phyloP scores from a whole-genome alignment of 92 coral and sea anemone genomes.

The Desmophyllum pertusum region DNA sequence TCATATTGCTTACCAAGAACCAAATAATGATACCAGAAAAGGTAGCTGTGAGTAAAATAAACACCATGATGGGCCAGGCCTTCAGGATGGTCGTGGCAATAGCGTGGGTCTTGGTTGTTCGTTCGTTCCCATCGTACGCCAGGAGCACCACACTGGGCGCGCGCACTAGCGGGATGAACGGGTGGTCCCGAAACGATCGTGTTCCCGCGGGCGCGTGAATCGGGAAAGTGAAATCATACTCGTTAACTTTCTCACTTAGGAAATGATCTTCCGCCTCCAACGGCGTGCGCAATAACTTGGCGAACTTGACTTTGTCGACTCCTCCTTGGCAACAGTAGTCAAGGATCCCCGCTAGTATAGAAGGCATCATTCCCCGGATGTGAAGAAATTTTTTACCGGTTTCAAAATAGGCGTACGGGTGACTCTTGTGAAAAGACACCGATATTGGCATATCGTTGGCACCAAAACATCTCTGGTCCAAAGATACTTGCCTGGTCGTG shows the following conservation, averaged over 20 bases:
- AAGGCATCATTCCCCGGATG: conserved; percentile 72
- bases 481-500: conserved; percentile 22
- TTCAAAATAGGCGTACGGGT: conserved; percentile 20
- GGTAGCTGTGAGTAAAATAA: conserved; percentile 58
- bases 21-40: conserved; percentile 68
- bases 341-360: conserved; percentile 52
- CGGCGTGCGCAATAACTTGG: conserved; percentile 45
- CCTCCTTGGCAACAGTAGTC: conserved; percentile 62
- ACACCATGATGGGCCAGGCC: conserved; percentile 71
- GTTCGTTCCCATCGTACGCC: conserved; percentile 41
- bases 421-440: conserved; percentile 24
- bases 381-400: not conserved
- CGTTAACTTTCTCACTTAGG: conserved; percentile 18
- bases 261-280: conserved; percentile 46
- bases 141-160: conserved; percentile 69
- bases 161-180: conserved; percentile 58
- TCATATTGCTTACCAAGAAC: conserved; percentile 58
- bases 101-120: conserved; percentile 45
- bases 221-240: conserved; percentile 76
- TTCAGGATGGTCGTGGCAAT: conserved; percentile 52
- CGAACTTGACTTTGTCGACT: conserved; percentile 46
- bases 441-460: conserved; percentile 26
- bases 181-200: conserved; percentile 55
- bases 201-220: conserved; percentile 58
- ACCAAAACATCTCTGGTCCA: conserved; percentile 43